Evolutionary conservation across 1,140 invertebrate species (phyloP).

Genomic region (Colletes latitarsis): DNA sequence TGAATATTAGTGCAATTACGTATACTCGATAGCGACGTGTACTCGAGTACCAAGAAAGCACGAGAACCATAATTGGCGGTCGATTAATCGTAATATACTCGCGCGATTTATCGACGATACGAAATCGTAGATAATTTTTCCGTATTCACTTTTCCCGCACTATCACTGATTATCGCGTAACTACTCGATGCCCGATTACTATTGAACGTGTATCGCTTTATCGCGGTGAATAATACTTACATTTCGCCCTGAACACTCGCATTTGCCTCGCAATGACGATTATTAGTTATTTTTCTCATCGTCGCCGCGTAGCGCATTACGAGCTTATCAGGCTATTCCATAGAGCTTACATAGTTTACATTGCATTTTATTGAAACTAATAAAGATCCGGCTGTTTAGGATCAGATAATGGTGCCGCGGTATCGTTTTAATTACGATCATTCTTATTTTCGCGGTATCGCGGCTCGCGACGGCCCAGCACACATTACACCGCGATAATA

Average conservation of each 20-base stretch:
- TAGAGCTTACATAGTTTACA: constrained; percentile 14
- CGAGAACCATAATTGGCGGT: constrained; percentile 40
- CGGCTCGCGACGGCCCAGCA: constrained; percentile 16
- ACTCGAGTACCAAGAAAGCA: not conserved
- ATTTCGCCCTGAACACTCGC: not conserved
- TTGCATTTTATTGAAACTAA: constrained; percentile 54
- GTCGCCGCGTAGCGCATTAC: not conserved
- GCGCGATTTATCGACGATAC: constrained; percentile 46
- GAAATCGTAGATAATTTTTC: constrained; percentile 49
- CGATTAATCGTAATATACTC: constrained; percentile 51
- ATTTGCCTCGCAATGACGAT: not conserved
- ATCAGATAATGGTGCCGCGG: constrained; percentile 37
- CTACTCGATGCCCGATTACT: constrained; percentile 22
- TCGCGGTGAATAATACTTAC: not conserved
- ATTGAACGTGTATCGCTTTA: not conserved
- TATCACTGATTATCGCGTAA: constrained; percentile 31
- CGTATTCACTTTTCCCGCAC: constrained; percentile 3
- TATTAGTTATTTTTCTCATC: not conserved
- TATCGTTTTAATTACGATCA: constrained; percentile 51
- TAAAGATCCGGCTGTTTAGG: constrained; percentile 48
- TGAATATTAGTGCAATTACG: constrained; percentile 59
- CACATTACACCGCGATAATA: constrained; percentile 36
- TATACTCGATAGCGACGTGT: constrained; percentile 8
- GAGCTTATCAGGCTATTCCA: constrained; percentile 15
- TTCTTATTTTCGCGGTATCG: constrained; percentile 38